phyloP scores from a whole-genome alignment of 2,888 invertebrate genomes.

The Junonia oenone region DNA sequence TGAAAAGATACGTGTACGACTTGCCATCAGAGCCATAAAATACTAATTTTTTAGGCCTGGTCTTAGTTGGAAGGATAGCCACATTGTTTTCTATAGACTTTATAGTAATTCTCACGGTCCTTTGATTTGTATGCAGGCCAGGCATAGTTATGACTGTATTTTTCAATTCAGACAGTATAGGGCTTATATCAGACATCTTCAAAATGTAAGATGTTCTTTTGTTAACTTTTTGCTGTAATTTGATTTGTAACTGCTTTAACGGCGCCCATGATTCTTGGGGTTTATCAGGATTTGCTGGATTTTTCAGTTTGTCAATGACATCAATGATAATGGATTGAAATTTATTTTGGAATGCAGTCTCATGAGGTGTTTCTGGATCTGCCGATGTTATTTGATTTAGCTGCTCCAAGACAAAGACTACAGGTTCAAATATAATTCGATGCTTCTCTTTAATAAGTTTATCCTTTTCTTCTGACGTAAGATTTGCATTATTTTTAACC shows the following conservation, averaged over 20 bases:
- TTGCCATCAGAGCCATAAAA: conserved; percentile 97
- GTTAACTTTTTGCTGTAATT: conserved; percentile 88
- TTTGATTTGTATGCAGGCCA: conserved; percentile 82
- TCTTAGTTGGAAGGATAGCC: conserved; percentile 97
- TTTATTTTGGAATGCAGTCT: conserved; percentile 90
- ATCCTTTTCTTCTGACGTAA: conserved; percentile 85
- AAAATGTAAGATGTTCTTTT: conserved; percentile 85
- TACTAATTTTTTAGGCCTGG: conserved; percentile 97
- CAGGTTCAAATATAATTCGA: conserved; percentile 91
- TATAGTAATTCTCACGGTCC: conserved; percentile 83
- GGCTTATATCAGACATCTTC: conserved; percentile 91
- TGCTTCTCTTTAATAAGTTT: conserved; percentile 91
- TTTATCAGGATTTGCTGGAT: conserved; percentile 86
- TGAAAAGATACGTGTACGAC: conserved; percentile 94
- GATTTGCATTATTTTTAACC: conserved; percentile 85
- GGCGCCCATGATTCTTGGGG: conserved; percentile 90
- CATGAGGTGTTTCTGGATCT: conserved; percentile 94
- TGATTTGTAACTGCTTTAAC: conserved; percentile 87
- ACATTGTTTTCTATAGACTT: conserved; percentile 91
- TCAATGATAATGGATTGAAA: conserved; percentile 84
- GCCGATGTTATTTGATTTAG: conserved; percentile 89
- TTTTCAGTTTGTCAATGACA: conserved; percentile 86
- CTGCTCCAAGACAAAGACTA: conserved; percentile 92
- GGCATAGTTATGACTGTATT: conserved; percentile 97
- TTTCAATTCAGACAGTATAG: conserved; percentile 87